phyloP scores from a whole-genome alignment of 2,888 invertebrate genomes.

The Stenichneumon culpator region DNA sequence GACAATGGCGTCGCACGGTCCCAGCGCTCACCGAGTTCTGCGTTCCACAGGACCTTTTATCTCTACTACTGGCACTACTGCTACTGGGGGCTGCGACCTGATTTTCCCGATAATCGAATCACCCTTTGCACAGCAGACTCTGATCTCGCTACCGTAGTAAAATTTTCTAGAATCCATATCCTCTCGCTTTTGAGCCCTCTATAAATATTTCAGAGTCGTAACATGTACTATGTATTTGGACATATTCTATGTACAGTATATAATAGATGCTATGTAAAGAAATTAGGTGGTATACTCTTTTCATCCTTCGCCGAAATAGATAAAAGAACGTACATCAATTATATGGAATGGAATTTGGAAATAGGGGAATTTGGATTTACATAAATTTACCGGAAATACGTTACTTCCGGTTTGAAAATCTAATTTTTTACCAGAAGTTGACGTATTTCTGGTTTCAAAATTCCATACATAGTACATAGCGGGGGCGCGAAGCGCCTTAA shows the following conservation, averaged over 20 bases:
- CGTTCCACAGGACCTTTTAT: conserved; percentile 54
- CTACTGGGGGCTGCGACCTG: conserved; percentile 47
- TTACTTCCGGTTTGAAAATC: too few relatives aligned
- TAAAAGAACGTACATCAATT: neutral
- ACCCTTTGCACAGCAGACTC: conserved; percentile 32
- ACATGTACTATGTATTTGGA: neutral
- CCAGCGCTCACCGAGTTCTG: conserved; percentile 24
- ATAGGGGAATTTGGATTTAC: too few relatives aligned
- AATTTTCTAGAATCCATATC: conserved; percentile 38
- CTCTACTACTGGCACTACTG: conserved; percentile 44
- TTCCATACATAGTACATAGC: too few relatives aligned
- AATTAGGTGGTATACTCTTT: neutral
- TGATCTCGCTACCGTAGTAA: conserved; percentile 29
- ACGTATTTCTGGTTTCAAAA: too few relatives aligned
- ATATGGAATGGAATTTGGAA: too few relatives aligned
- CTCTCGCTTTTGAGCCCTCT: conserved; percentile 1
- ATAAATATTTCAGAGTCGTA: conserved; percentile 10
- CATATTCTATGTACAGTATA: neutral
- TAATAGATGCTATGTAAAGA: neutral
- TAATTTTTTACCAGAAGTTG: too few relatives aligned
- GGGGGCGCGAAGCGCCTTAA: neutral
- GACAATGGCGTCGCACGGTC: conserved; percentile 60
- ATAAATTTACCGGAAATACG: too few relatives aligned
- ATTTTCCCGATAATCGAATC: conserved; percentile 60
- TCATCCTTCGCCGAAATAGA: neutral